Evolutionary conservation across 2,113 vertebrate genomes (phyloP).

Genomic region (Turdus rufiventris): DNA sequence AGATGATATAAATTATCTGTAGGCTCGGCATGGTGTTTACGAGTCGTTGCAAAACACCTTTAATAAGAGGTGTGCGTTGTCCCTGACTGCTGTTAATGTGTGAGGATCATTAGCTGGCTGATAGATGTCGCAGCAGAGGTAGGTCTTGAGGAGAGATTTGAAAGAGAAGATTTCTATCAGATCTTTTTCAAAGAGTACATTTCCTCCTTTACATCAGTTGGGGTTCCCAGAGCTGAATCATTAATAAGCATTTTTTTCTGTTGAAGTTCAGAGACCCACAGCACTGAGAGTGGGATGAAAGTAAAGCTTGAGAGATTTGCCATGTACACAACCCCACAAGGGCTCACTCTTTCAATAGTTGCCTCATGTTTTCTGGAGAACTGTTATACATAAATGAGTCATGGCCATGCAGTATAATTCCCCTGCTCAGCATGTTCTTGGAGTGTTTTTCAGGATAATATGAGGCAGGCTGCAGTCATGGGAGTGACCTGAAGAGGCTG

Average conservation of each 20-base stretch:
- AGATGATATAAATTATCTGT: neutral
- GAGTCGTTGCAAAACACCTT: neutral
- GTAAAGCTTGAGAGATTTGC: neutral
- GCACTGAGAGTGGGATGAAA: neutral
- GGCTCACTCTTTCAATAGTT: neutral
- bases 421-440: neutral
- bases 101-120: neutral
- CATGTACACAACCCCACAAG: neutral
- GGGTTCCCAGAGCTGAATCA: neutral
- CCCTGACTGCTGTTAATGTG: neutral
- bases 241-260: slow-evolving; percentile 5
- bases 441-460: neutral
- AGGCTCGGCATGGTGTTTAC: neutral
- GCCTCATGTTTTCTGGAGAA: neutral
- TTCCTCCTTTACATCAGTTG: slow-evolving; percentile 19
- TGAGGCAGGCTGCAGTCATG: neutral
- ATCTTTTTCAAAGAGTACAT: slow-evolving; percentile 33
- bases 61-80: neutral
- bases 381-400: neutral
- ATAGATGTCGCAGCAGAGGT: neutral
- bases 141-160: neutral
- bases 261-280: neutral
- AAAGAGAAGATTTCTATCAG: slow-evolving; percentile 17
- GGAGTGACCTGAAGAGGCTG: neutral
- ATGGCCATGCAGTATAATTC: neutral